A percentile compares a stretch with the other conserved stretches of the same genome.
Conservation (phyloP, 2,797 vertebrate genomes). For the Pteropus rufus region DNA sequence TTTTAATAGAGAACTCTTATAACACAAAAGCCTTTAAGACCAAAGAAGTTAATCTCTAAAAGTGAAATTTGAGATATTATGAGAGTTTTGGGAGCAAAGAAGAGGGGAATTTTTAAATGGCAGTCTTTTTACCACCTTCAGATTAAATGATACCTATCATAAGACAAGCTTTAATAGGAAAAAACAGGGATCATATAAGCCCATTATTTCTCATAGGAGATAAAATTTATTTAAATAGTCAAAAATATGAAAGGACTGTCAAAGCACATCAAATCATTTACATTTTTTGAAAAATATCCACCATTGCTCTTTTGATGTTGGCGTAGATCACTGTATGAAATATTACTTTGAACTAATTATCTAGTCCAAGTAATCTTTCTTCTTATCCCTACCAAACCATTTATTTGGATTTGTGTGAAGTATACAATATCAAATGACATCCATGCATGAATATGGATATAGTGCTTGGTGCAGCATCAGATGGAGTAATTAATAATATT, state of each 20-base stretch:
- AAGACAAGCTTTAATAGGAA: neutral
- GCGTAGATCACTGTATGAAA: neutral
- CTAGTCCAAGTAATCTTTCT: neutral
- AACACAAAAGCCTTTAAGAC: slow-evolving; percentile 27
- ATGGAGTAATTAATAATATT: neutral
- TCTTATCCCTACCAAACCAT: neutral
- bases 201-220: neutral
- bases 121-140: neutral
- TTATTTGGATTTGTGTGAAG: neutral
- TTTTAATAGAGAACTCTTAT: slow-evolving; percentile 50
- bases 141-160: neutral
- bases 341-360: neutral
- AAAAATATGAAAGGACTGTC: neutral
- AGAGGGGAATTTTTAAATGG: neutral
- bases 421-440: neutral
- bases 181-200: neutral
- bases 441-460: neutral
- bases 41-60: slow-evolving; percentile 60
- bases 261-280: slow-evolving; percentile 6
- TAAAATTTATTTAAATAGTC: neutral
- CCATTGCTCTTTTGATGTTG: neutral
- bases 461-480: neutral
- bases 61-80: slow-evolving; percentile 47
- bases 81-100: neutral
- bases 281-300: neutral